Evolutionary conservation across 2,888 invertebrate species (phyloP).

Genomic region (Steinernema scapterisci): DNA sequence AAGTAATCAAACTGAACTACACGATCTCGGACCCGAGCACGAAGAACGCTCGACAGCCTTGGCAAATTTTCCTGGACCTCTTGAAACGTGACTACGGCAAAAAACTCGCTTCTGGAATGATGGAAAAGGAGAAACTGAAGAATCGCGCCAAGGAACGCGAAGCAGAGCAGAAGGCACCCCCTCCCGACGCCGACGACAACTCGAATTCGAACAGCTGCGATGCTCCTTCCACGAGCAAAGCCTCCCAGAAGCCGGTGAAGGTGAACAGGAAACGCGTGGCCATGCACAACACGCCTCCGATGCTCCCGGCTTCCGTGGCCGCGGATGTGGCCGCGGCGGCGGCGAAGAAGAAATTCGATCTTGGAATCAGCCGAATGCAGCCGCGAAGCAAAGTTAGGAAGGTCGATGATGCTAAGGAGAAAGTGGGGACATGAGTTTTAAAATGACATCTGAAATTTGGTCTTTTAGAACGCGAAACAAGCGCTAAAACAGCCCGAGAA

Average conservation of each 20-base stretch:
- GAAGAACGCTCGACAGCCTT: slow-evolving; percentile 40
- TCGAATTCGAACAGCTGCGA: background rate
- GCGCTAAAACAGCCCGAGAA: background rate
- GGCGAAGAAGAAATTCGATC: background rate
- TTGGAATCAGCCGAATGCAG: background rate
- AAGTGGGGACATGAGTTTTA: background rate
- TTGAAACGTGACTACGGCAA: slow-evolving; percentile 50
- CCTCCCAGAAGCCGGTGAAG: background rate
- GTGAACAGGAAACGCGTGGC: slow-evolving; percentile 16
- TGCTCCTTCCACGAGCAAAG: background rate
- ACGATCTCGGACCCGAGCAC: background rate
- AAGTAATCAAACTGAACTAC: slow-evolving; percentile 45
- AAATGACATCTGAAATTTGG: background rate
- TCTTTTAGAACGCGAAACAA: background rate
- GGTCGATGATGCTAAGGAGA: background rate
- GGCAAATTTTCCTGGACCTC: slow-evolving; percentile 44
- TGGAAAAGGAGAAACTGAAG: slow-evolving; percentile 27
- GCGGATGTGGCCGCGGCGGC: slow-evolving; percentile 16
- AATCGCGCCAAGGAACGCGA: slow-evolving; percentile 11
- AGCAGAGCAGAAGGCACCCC: background rate
- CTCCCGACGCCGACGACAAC: background rate
- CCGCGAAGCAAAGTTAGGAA: slow-evolving; percentile 11
- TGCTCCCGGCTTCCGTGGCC: slow-evolving; percentile 23
- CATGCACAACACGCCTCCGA: slow-evolving; percentile 10
- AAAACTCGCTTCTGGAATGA: slow-evolving; percentile 30